These are phyloP conservation scores for Mus minutoides DNA, from an alignment of 2,797 vertebrate genomes.

Conservation along the genomic window DNA sequence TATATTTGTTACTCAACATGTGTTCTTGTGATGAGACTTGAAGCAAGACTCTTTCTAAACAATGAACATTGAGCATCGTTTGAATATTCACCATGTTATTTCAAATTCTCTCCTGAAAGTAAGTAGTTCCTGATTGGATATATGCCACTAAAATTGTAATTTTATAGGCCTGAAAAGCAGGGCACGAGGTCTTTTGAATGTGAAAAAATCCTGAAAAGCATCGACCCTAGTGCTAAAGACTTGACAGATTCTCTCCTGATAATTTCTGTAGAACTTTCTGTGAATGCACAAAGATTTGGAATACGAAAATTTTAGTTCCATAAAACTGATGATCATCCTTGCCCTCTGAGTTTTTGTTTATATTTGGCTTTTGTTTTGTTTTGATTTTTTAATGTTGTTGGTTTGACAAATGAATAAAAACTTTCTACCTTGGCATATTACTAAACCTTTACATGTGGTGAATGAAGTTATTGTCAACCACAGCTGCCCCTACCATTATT, in stretches of 20 bases:
- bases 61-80: not conserved
- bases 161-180: not conserved
- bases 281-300: not conserved
- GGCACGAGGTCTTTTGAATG: not conserved
- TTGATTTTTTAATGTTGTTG: not conserved
- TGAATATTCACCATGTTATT: not conserved
- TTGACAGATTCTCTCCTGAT: not conserved
- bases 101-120: not conserved
- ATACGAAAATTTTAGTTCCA: not conserved
- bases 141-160: not conserved
- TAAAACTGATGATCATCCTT: not conserved
- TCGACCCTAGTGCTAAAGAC: not conserved
- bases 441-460: not conserved
- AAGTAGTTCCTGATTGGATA: not conserved
- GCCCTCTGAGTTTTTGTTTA: not conserved
- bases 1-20: not conserved
- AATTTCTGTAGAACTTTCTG: not conserved
- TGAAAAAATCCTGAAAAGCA: too few species aligned
- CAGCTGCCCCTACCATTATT: not conserved
- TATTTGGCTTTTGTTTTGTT: not conserved
- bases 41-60: not conserved
- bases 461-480: not conserved
- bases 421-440: not conserved
- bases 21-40: not conserved
- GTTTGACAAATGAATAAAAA: not conserved